Evolutionary conservation across 2,888 invertebrate genomes (phyloP), one percentile per base, ranked within the genome.

Genomic region (Leptopilina syphax): DNA sequence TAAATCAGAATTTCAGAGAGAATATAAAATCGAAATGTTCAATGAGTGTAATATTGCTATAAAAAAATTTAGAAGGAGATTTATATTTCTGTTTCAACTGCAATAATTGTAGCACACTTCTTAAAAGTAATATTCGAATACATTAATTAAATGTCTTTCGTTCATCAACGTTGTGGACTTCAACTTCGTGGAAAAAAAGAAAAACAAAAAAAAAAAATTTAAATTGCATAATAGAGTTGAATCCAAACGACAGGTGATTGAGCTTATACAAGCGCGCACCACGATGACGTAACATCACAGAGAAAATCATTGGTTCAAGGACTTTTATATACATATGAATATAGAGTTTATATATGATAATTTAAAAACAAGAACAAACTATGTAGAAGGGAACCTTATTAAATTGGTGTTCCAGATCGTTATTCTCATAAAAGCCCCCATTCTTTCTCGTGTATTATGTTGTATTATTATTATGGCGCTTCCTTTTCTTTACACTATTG

Each of bases 301-400:
- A 27, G 70, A 54, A 34, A 27, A 73, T 57, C 70, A 73, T 73
- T 73, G 57, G 54, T 73, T 73, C 54, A 73, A 57, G 27, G 34
- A 73, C 34, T 57, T 34, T 34, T 34, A 34, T 34, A 34, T 34
- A 34, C 13, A 57, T 13, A n/a, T 57, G 73, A 41, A 44, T 44
- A 44, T 44, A 54, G 57, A 57, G 70, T 8, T 34, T 18, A 18
- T 18, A 18, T 18, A 18, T 18, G 4, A 8, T 57, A 70, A 50
- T 70, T 70, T 57, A 57, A 73, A 57, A 57, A 73, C 57, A 73
- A 57, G 54, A 57, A 73, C 57, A 54, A 54, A 73, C 57, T 34
- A 7, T 44, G 8, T 8, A 10, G n/a, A 34, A n/a, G 34, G 27
- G 34, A 70, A 7, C 24, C 70, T 57, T n/a, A n/a, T 73, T 57